Evolutionary conservation across 2,888 invertebrate genomes (phyloP).

Genomic region (Lottia scabra): DNA sequence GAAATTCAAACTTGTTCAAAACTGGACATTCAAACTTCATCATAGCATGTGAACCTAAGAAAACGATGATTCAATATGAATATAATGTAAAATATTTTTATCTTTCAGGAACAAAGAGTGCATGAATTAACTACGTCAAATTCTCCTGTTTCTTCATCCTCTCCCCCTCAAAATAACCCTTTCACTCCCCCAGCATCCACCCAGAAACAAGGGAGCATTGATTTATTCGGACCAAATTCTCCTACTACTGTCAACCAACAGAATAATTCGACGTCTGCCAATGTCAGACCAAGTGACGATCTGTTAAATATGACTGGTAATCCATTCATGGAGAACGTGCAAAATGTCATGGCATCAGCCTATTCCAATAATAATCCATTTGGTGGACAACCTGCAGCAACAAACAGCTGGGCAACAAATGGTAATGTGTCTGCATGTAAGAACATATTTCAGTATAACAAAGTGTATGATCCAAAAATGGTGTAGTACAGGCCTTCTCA

Average conservation of each 20-base stretch:
- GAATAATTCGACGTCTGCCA: slow-evolving; percentile 6
- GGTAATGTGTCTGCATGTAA: not conserved
- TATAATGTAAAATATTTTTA: not conserved
- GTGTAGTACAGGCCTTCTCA: too few relatives aligned
- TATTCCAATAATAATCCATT: slow-evolving; percentile 42
- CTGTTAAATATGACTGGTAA: slow-evolving; percentile 85
- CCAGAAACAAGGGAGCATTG: slow-evolving; percentile 32
- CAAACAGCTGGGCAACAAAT: slow-evolving; percentile 4
- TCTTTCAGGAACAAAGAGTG: slow-evolving; percentile 47
- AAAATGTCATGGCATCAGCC: slow-evolving; percentile 55
- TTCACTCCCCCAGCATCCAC: slow-evolving; percentile 36
- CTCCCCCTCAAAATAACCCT: slow-evolving; percentile 42
- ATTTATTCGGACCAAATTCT: slow-evolving; percentile 18
- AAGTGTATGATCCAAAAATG: too few relatives aligned
- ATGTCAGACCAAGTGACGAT: slow-evolving; percentile 85
- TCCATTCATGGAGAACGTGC: slow-evolving; percentile 80
- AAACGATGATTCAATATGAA: too few relatives aligned
- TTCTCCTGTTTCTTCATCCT: slow-evolving; percentile 32
- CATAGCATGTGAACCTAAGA: too few relatives aligned
- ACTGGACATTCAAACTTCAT: too few relatives aligned
- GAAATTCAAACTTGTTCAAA: too few relatives aligned
- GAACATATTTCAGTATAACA: not conserved
- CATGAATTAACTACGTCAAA: slow-evolving; percentile 42
- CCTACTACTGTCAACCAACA: slow-evolving; percentile 9
- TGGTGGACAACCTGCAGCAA: slow-evolving; percentile 27